phyloP scores from a whole-genome alignment of 2,113 vertebrate species.

The Forbesichthys agassizii region DNA sequence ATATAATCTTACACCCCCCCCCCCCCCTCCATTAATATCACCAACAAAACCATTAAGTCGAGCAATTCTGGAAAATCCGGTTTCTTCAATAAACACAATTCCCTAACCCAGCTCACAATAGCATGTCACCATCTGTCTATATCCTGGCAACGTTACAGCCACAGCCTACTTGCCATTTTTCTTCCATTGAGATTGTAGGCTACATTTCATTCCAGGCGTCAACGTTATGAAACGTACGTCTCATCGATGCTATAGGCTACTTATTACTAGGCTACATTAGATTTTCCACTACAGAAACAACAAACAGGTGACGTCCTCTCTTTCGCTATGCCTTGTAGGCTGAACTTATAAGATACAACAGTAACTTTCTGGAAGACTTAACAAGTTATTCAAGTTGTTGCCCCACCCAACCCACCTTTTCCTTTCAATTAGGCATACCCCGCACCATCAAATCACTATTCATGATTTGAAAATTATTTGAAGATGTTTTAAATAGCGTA shows the following conservation, averaged over 20 bases:
- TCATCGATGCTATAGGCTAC: constrained; percentile 29
- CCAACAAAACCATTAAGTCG: not conserved
- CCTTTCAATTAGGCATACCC: too few species aligned
- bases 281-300: not conserved
- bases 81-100: too few species aligned
- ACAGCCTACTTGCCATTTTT: constrained; percentile 21
- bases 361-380: too few species aligned
- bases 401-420: too few species aligned
- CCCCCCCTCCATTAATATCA: not conserved
- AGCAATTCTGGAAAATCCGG: too few species aligned
- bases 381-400: too few species aligned
- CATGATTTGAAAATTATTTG: too few species aligned
- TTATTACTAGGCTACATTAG: constrained; percentile 12
- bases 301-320: constrained; percentile 30
- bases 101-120: too few species aligned
- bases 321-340: constrained; percentile 2
- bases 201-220: not conserved
- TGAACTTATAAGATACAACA: too few species aligned
- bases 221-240: constrained; percentile 37
- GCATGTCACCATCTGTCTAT: not conserved
- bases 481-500: too few species aligned
- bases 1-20: not conserved
- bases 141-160: constrained; percentile 12
- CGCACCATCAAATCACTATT: too few species aligned
- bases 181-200: not conserved